Evolutionary conservation across 1,140 invertebrate genomes (phyloP), one percentile per base, ranked within the genome.

Genomic region (Brachionus rotundiformis): DNA sequence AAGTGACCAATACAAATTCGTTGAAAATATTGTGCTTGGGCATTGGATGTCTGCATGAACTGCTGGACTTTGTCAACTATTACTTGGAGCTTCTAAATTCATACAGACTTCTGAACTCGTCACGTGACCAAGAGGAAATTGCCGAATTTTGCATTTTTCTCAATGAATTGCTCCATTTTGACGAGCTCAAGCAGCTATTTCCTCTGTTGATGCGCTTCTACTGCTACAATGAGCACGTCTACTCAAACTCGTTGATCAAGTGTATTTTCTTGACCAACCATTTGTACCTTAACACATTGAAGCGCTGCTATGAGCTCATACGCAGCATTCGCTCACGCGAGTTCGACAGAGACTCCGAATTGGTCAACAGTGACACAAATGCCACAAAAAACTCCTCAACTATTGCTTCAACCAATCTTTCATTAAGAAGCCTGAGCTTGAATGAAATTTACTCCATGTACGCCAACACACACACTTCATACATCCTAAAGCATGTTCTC

Each of bases 221-320:
- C 36, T 79, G 76, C 33, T 79, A 79, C 76, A 79, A 79, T 29
- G 44, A 79, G 54, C 76, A 79, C 47, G 47, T 79, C n/a, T 79
- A 59, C 13, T 59, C 76, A n/a, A 63, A 59, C 29, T 36, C 44
- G 7, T 39, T 79, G 6, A 19, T 79, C 11, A 54, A 39, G n/a
- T 25, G 25, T 23, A 33, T 79, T 13, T 63, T 79, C n/a, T 10
- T 79, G 6, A 79, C 76, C 19, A 79, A 79, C 19, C 76, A 79
- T 7, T n/a, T 79, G 1, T 79, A 59, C n/a, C 47, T 79, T 1
- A 79, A 59, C 3, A 79, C 76, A 1, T 27, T 59, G 5, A 63
- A 79, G 29, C 44, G 25, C 2, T 33, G 29, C 16, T 36, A 6
- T 79, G 76, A 79, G 59, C 33, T 79, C 0, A 23, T 73, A 5